phyloP scores from a whole-genome alignment of 2,797 vertebrate species.

The Rhyacichthys aspro region DNA sequence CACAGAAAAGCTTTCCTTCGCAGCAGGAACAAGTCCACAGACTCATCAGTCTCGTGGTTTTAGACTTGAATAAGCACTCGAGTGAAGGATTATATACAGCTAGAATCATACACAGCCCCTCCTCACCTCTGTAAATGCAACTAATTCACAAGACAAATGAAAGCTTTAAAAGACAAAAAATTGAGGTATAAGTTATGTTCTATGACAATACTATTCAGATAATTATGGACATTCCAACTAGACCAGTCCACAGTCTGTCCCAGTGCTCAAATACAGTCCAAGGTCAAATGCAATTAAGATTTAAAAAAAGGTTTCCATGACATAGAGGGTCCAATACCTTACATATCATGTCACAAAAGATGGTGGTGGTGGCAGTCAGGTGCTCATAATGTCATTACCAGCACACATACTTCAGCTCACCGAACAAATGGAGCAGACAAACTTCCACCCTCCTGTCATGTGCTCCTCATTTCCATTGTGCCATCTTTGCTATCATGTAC shows the following conservation, averaged over 20 bases:
- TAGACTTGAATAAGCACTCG: conserved; percentile 7
- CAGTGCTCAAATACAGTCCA: no score
- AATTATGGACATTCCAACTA: background rate
- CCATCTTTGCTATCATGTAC: conserved; percentile 45
- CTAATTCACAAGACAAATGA: conserved; percentile 2
- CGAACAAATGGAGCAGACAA: conserved; percentile 25
- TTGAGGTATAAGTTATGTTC: no score
- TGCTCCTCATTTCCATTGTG: conserved; percentile 67
- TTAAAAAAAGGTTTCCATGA: no score
- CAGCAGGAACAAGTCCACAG: conserved; percentile 37
- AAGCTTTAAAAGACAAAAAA: no score
- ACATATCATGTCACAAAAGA: no score
- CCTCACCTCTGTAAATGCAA: conserved; percentile 6
- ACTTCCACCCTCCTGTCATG: conserved; percentile 62
- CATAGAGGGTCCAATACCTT: no score
- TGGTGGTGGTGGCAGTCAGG: conserved; percentile 53
- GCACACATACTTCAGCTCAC: conserved; percentile 36
- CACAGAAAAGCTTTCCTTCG: conserved; percentile 51
- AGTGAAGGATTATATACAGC: conserved; percentile 1
- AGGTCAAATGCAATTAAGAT: no score
- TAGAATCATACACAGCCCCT: background rate
- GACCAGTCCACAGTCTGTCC: no score
- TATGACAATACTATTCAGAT: background rate
- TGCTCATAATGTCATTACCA: conserved; percentile 58
- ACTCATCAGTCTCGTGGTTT: conserved; percentile 34